These are phyloP conservation scores for Diplolepis rosae DNA, from an alignment of 2,888 invertebrate species.

Conservation along the genomic window DNA sequence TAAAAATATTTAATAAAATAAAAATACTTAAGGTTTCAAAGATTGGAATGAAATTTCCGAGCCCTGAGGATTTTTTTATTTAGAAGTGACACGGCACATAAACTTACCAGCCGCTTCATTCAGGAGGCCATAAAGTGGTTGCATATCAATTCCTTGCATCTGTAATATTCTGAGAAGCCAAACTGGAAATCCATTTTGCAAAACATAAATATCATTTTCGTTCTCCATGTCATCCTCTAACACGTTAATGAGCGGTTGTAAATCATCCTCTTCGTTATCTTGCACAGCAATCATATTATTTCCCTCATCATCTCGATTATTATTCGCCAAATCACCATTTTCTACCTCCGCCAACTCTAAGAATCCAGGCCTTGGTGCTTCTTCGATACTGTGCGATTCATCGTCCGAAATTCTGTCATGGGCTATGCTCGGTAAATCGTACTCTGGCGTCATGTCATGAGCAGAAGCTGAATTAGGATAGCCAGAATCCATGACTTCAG, in stretches of 20 bases:
- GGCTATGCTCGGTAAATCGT: constrained; percentile 63
- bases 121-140: constrained; percentile 19
- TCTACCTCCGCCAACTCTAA: constrained; percentile 66
- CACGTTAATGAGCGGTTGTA: constrained; percentile 62
- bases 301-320: constrained; percentile 75
- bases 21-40: no score
- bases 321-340: constrained; percentile 76
- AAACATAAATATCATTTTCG: constrained; percentile 65
- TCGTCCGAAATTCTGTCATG: constrained; percentile 57
- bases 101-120: constrained; percentile 36
- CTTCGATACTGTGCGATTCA: constrained; percentile 57
- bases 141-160: constrained; percentile 49
- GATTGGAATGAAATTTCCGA: no score
- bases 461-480: constrained; percentile 66
- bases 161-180: constrained; percentile 64
- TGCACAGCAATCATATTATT: constrained; percentile 72
- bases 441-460: constrained; percentile 64
- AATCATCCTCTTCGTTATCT: constrained; percentile 59
- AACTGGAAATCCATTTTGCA: constrained; percentile 63
- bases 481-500: constrained; percentile 67
- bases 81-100: no score
- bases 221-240: constrained; percentile 65
- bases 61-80: no score
- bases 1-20: no score
- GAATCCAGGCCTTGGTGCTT: constrained; percentile 53